Evolutionary conservation across 1,140 invertebrate species (phyloP).

Genomic region (Drosophila ogumai): DNA sequence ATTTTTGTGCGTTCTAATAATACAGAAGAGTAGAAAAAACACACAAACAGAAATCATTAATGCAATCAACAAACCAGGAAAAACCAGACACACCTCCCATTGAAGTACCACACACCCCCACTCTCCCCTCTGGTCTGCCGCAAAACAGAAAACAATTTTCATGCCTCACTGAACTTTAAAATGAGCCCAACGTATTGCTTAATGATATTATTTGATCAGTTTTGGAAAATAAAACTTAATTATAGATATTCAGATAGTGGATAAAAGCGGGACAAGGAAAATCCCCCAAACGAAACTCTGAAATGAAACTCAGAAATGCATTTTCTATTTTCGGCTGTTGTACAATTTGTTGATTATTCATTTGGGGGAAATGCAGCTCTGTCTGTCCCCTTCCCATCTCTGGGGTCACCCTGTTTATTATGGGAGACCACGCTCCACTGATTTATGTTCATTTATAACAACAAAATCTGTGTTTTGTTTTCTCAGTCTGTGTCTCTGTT

Average conservation of each 20-base stretch:
- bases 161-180: constrained; percentile 66
- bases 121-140: not conserved
- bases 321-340: constrained; percentile 51
- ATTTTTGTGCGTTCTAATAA: constrained; percentile 23
- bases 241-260: constrained; percentile 24
- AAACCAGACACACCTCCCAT: constrained; percentile 36
- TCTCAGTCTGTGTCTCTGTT: constrained; percentile 26
- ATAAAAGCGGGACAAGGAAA: not conserved
- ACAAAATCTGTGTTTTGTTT: constrained; percentile 62
- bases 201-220: constrained; percentile 68
- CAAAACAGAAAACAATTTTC: constrained; percentile 60
- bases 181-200: constrained; percentile 54
- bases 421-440: constrained; percentile 75
- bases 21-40: not conserved
- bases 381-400: constrained; percentile 4
- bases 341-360: constrained; percentile 47
- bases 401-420: constrained; percentile 63
- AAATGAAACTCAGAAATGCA: constrained; percentile 57
- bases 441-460: constrained; percentile 79
- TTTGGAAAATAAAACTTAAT: constrained; percentile 61
- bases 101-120: not conserved
- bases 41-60: constrained; percentile 31
- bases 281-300: constrained; percentile 20
- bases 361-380: constrained; percentile 22
- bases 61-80: constrained; percentile 40